Evolutionary conservation across 2,888 invertebrate genomes (phyloP).

Genomic region (Ochlodes sylvanus): DNA sequence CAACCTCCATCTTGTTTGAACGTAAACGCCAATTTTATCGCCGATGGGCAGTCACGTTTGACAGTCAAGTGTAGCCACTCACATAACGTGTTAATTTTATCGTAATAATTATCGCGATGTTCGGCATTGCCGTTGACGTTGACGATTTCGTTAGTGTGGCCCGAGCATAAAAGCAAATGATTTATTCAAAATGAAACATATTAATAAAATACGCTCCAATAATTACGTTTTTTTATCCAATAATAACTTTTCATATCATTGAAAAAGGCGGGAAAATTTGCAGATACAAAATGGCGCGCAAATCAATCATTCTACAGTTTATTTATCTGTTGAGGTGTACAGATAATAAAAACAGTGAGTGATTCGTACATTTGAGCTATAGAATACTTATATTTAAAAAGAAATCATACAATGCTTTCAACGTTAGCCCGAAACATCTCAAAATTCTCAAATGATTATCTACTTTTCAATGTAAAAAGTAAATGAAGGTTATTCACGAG

Average conservation of each 20-base stretch:
- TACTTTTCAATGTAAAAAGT: slow-evolving; percentile 6
- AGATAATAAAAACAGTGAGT: slow-evolving; percentile 23
- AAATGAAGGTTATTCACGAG: neutral
- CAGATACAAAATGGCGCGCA: slow-evolving; percentile 14
- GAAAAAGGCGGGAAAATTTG: slow-evolving; percentile 22
- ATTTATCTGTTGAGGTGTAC: slow-evolving; percentile 12
- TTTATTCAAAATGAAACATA: slow-evolving; percentile 17
- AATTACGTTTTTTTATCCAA: neutral
- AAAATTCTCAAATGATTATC: slow-evolving; percentile 1
- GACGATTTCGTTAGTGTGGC: no score
- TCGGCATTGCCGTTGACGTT: no score
- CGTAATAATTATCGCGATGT: no score
- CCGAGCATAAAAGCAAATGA: no score
- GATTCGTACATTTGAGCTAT: slow-evolving; percentile 10
- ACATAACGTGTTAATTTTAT: no score
- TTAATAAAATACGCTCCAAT: neutral
- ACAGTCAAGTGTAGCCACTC: no score
- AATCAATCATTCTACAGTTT: slow-evolving; percentile 23
- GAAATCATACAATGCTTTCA: neutral
- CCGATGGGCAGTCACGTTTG: no score
- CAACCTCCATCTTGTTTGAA: no score
- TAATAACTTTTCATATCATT: slow-evolving; percentile 1
- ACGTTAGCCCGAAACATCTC: neutral
- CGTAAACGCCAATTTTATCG: no score
- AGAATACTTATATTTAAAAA: slow-evolving; percentile 6